Evolutionary conservation across 1,140 invertebrate genomes (phyloP).

Genomic region (Anoplophora glabripennis): DNA sequence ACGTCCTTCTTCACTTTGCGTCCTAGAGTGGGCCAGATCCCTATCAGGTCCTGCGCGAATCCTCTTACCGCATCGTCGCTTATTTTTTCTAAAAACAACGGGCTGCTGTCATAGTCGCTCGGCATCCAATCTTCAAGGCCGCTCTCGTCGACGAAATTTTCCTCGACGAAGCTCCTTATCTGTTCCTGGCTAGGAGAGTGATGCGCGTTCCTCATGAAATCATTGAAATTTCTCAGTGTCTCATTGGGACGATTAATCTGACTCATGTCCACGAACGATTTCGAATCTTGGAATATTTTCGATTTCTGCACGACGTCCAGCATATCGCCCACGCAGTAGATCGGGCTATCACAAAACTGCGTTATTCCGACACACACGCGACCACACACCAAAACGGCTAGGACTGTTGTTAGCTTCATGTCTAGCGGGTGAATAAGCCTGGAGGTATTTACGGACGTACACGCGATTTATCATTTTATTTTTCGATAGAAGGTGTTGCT

Average conservation of each 20-base stretch:
- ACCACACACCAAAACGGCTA: too few relatives aligned
- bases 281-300: constrained; percentile 74
- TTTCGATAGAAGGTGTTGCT: too few relatives aligned
- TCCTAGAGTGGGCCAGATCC: constrained; percentile 71
- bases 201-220: constrained; percentile 60
- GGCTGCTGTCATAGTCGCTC: constrained; percentile 64
- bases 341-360: constrained; percentile 53
- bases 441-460: too few relatives aligned
- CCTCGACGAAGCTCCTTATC: constrained; percentile 58
- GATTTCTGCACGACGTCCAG: constrained; percentile 74
- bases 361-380: too few relatives aligned
- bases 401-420: too few relatives aligned
- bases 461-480: too few relatives aligned
- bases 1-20: constrained; percentile 66
- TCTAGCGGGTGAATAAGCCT: too few relatives aligned
- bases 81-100: constrained; percentile 66
- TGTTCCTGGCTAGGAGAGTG: constrained; percentile 55
- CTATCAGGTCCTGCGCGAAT: constrained; percentile 60
- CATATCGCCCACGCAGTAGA: constrained; percentile 77
- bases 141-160: constrained; percentile 51
- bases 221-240: constrained; percentile 59
- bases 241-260: constrained; percentile 61
- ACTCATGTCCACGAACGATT: constrained; percentile 89
- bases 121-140: constrained; percentile 63
- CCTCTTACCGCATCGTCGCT: constrained; percentile 58